Base-by-base conservation (phyloP, 1,140 invertebrate species). In the Formica exsecta region DNA sequence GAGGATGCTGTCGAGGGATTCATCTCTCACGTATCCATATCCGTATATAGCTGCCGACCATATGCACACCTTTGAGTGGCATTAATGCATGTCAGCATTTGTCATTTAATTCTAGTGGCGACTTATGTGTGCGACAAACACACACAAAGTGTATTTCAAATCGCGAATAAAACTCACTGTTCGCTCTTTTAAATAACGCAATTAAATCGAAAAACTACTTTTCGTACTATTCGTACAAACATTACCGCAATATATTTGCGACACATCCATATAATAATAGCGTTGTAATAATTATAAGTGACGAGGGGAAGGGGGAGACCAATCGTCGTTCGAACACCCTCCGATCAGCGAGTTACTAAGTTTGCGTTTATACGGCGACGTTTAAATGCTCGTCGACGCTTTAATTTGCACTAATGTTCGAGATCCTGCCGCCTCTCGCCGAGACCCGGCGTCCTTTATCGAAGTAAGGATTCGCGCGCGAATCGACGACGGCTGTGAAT, bases 341-440 rank as follows among this genome's bases (percentile, higher is more conserved):
- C 86, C 51, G 61, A 89, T 61, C 59, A 59, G 32, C 59, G 65
- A 59, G 44, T 57, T 54, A 5, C 4, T 19, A 19, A 44, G 44
- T 70, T 81, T 44, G 66, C 66, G 51, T 54, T 29, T 86, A 68
- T 61, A 86, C 70, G 66, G 16, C 61, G 59, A 51, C 81, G 36
- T 41, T 41, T n/a, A 7, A 44, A 51, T 64, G 54, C 36, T 36
- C 54, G 54, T 61, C 66, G 65, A 64, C 77, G 44, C 83, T n/a
- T 71, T 62, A 87, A 90, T 87, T 90, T 89, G 86, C 89, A 90
- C 80, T 90, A 90, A 89, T 85, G 44, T 85, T 90, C 77, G 89
- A 90, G 87, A 89, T 90, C 85, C 61, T 89, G 57, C 65, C 29
- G 68, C 80, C 51, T 9, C 77, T 9, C 77, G 65, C 54, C 71